phyloP scores from a whole-genome alignment of 2,797 vertebrate species.

The Coranthus polyacanthus region DNA sequence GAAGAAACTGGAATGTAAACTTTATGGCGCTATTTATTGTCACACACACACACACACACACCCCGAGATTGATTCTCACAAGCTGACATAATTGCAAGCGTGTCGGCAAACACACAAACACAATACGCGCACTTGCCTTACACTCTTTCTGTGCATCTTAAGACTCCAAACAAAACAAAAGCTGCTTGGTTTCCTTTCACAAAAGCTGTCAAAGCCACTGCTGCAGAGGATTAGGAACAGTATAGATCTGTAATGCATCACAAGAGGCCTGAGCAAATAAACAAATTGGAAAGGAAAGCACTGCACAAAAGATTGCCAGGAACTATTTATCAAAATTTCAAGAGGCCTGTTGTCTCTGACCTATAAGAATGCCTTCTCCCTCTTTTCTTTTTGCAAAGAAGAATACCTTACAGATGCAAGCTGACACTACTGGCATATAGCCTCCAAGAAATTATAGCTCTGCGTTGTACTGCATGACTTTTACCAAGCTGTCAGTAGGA shows the following conservation, averaged over 20 bases:
- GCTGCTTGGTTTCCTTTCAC: conserved; percentile 29
- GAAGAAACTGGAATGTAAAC: conserved; percentile 50
- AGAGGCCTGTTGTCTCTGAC: conserved; percentile 61
- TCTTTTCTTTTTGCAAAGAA: conserved; percentile 7
- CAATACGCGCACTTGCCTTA: neutral
- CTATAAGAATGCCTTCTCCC: conserved; percentile 50
- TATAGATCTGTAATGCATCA: conserved; percentile 66
- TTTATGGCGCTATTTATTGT: conserved; percentile 59
- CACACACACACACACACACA: conserved; percentile 15
- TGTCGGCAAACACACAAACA: conserved; percentile 10
- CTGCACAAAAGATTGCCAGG: conserved; percentile 60
- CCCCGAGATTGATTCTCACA: conserved; percentile 25
- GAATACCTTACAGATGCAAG: conserved; percentile 59
- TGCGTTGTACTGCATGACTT: conserved; percentile 49
- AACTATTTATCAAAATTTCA: conserved; percentile 69
- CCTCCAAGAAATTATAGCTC: conserved; percentile 63
- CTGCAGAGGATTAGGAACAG: conserved; percentile 50
- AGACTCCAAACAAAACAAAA: conserved; percentile 15
- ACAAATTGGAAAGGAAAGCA: conserved; percentile 65
- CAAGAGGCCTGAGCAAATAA: conserved; percentile 57
- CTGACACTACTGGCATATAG: conserved; percentile 69
- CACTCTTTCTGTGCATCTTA: conserved; percentile 7
- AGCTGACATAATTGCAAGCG: neutral
- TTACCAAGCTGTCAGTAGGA: conserved; percentile 71
- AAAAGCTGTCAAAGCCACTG: conserved; percentile 56